phyloP scores from a whole-genome alignment of 1,140 invertebrate genomes.

The Philaenus spumarius region DNA sequence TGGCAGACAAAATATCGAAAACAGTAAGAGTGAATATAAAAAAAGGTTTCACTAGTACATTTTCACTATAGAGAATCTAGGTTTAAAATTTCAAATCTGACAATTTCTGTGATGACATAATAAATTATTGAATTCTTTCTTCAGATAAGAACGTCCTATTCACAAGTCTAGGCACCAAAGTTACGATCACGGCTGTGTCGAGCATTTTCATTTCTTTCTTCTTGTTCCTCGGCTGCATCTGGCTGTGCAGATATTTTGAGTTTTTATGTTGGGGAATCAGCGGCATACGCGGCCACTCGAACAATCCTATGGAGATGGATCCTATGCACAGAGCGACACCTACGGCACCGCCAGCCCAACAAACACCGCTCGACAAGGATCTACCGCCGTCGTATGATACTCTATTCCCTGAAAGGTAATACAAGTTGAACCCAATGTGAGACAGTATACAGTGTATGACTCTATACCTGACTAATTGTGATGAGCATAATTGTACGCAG shows the following conservation, averaged over 20 bases:
- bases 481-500: no score
- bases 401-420: conserved; percentile 30
- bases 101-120: no score
- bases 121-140: no score
- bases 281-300: not conserved
- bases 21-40: no score
- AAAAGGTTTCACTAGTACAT: no score
- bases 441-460: no score
- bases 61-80: no score
- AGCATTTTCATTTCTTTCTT: conserved; percentile 33
- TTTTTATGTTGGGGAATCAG: conserved; percentile 24
- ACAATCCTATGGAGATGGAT: conserved; percentile 20
- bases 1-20: no score
- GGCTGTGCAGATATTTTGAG: conserved; percentile 29
- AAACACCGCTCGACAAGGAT: conserved; percentile 28
- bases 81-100: no score
- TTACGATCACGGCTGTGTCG: conserved; percentile 32
- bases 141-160: no score
- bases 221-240: conserved; percentile 33
- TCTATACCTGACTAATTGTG: no score
- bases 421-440: no score
- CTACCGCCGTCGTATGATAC: conserved; percentile 34
- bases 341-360: conserved; percentile 23
- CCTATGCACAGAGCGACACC: conserved; percentile 7
- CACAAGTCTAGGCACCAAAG: conserved; percentile 8